Percentiles rank a stretch among this genome's conserved stretches.
phyloP scores from a whole-genome alignment of 35 echinoderm and acorn worm genomes.

The Apostichopus californicus region DNA sequence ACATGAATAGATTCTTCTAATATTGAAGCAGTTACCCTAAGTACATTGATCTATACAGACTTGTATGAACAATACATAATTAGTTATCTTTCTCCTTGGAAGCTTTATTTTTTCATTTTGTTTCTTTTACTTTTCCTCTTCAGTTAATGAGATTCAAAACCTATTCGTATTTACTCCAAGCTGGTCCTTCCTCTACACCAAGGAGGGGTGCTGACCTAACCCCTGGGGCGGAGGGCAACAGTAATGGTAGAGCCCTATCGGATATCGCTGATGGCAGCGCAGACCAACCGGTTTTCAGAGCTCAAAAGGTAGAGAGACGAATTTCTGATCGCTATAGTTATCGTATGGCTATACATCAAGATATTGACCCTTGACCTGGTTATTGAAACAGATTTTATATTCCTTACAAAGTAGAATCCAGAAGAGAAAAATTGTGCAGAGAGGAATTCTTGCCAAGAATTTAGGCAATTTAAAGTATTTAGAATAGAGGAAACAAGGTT shows the following conservation, averaged over 20 bases:
- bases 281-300: conserved; percentile 41
- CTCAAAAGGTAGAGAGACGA: conserved; percentile 87
- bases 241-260: background rate
- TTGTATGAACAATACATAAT: too few relatives aligned
- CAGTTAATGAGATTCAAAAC: conserved; percentile 88
- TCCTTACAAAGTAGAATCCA: background rate
- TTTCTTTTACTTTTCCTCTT: background rate
- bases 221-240: conserved; percentile 5
- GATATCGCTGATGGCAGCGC: background rate
- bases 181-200: conserved; percentile 52
- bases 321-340: conserved; percentile 99
- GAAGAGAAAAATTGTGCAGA: too few relatives aligned
- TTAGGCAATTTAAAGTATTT: too few relatives aligned
- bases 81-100: too few relatives aligned
- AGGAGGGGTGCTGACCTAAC: background rate
- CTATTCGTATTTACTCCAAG: conserved; percentile 77
- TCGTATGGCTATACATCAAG: conserved; percentile 89
- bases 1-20: too few relatives aligned
- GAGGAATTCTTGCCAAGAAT: too few relatives aligned
- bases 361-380: conserved; percentile 33
- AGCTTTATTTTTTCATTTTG: too few relatives aligned
- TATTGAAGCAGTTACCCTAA: too few relatives aligned
- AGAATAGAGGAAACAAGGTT: too few relatives aligned
- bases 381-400: background rate
- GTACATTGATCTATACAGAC: too few relatives aligned